phyloP scores from a whole-genome alignment of 1,140 invertebrate species.

The Zaprionus lachaisei region DNA sequence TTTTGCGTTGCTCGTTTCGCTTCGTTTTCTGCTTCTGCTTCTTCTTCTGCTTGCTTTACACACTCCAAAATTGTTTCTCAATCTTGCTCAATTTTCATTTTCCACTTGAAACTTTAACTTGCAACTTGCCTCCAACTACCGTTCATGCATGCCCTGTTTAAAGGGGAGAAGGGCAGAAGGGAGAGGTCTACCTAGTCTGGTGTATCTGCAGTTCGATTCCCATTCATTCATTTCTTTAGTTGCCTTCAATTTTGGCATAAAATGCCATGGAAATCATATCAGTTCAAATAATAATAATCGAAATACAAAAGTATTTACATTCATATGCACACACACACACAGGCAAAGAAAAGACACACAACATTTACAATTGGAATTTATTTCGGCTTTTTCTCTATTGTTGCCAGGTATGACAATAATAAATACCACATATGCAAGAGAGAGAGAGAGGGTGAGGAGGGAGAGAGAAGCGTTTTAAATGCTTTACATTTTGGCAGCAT shows the following conservation, averaged over 20 bases:
- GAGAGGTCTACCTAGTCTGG: too few relatives aligned
- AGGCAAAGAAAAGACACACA: not conserved
- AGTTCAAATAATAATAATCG: not conserved
- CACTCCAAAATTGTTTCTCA: conserved; percentile 12
- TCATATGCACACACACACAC: not conserved
- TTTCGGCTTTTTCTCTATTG: not conserved
- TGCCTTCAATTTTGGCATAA: not conserved
- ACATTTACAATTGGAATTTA: not conserved
- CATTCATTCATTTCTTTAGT: too few relatives aligned
- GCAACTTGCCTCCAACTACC: not conserved
- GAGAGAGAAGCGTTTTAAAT: conserved; percentile 15
- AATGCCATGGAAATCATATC: not conserved
- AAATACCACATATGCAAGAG: not conserved
- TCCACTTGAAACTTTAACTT: conserved; percentile 1
- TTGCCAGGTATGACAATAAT: conserved; percentile 15
- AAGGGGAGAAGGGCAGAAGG: not conserved
- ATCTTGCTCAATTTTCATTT: conserved; percentile 15
- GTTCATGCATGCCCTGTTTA: not conserved
- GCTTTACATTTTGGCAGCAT: conserved; percentile 14
- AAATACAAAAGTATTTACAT: conserved; percentile 1
- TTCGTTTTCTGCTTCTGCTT: not conserved
- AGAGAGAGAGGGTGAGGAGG: not conserved
- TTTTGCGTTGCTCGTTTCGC: conserved; percentile 19
- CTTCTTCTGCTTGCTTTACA: not conserved
- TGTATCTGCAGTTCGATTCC: too few relatives aligned